These are phyloP conservation scores for Scolanthus callimorphus DNA, from an alignment of 92 coral and sea anemone species.

Conservation along the genomic window DNA sequence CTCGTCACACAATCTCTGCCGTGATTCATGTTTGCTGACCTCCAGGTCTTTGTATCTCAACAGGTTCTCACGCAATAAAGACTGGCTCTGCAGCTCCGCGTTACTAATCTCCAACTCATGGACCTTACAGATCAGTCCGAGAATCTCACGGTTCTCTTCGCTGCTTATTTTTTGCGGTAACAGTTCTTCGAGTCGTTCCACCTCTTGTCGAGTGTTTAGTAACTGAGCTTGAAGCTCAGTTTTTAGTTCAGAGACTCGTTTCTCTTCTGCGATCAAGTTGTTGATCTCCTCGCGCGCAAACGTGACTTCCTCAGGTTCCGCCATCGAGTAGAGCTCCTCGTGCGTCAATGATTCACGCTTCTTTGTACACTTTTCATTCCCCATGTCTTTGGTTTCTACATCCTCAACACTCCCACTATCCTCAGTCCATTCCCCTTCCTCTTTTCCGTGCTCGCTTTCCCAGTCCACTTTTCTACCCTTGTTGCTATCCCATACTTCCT, in stretches of 20 bases:
- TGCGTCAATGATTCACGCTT: not conserved
- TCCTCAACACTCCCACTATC: conserved; percentile 59
- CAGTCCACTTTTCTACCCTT: conserved; percentile 10
- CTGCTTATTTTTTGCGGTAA: conserved; percentile 82
- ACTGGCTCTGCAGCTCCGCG: conserved; percentile 77
- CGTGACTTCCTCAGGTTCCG: conserved; percentile 77
- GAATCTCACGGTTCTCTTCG: conserved; percentile 80
- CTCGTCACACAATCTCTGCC: conserved; percentile 81
- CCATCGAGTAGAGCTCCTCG: conserved; percentile 18
- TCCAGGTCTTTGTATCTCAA: conserved; percentile 75
- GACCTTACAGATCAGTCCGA: conserved; percentile 72
- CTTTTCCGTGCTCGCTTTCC: conserved; percentile 27
- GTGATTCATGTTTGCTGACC: conserved; percentile 68
- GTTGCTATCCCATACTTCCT: conserved; percentile 18
- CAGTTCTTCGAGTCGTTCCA: conserved; percentile 77
- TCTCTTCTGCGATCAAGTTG: conserved; percentile 70
- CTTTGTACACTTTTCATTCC: conserved; percentile 51
- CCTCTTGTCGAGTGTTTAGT: conserved; percentile 73
- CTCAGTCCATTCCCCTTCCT: conserved; percentile 5
- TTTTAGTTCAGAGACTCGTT: conserved; percentile 62
- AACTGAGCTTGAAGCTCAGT: conserved; percentile 66
- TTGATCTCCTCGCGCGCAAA: conserved; percentile 84
- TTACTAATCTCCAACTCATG: conserved; percentile 85
- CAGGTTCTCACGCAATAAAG: conserved; percentile 72
- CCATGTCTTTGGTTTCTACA: conserved; percentile 73